Evolutionary conservation across 2,113 vertebrate genomes (phyloP), one percentile per base, ranked within the genome.

Genomic region (Galbula dea): DNA sequence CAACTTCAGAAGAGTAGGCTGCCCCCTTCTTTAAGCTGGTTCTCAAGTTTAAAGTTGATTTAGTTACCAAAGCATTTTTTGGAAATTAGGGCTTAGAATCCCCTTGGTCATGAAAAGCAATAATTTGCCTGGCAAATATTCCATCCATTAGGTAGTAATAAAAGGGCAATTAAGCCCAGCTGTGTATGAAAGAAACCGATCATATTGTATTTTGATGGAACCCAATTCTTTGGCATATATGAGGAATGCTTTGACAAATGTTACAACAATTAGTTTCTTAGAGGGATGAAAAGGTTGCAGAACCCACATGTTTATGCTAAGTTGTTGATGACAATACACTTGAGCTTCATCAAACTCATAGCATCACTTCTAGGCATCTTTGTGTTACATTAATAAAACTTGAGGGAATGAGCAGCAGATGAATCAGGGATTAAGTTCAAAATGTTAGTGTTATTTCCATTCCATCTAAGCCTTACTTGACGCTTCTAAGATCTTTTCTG

Each of bases 271-370:
- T 2, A 36, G 1, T 52, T 76, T 58, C 26, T 71, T 27, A 34
- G 51, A n/a, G 4, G 11, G 32, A 55, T 2, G 0, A 74, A 86
- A 78, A 83, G 26, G 2, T 37, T 74, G 8, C 32, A 32, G 29
- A 67, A 5, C 9, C 1, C 0, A 0, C 5, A 72, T 5, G 18
- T 65, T 66, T 57, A 62, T 7, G 3, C 3, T 12, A 51, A 26
- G 20, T 17, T 2, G 1, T 45, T 0, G 0, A 15, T 36, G n/a
- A 12, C 10, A 62, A 10, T 19, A 43, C 6, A 15, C 4, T 67
- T 51, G 29, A 58, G 6, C 15, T 58, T n/a, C 29, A 54, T 67
- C 80, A 49, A 20, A n/a, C 32, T 71, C 29, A 34, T 17, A 52
- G 27, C 5, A 59, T 30, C 9, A 43, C 3, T 80, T 86, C 27